Evolutionary conservation across 2,797 vertebrate genomes (phyloP).

Genomic region (Sardinella longiceps): DNA sequence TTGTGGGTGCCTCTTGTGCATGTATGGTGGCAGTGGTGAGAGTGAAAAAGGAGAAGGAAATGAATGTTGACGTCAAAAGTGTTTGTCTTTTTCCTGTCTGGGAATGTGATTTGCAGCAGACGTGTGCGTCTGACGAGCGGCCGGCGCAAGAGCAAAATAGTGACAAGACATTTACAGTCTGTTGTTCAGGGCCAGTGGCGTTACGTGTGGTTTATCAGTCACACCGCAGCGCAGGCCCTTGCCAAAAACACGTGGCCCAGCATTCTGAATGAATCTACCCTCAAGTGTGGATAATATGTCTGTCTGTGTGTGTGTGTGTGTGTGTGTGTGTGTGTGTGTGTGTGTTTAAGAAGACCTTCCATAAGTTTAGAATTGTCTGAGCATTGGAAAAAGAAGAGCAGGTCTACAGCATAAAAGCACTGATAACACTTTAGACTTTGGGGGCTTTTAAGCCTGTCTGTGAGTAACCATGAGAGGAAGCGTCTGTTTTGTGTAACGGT

Average conservation of each 20-base stretch:
- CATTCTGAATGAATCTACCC: background rate
- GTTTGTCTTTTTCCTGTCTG: background rate
- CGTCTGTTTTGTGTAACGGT: background rate
- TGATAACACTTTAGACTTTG: background rate
- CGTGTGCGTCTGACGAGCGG: background rate
- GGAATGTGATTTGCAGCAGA: background rate
- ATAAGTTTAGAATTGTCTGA: background rate
- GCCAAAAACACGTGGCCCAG: background rate
- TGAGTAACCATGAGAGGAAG: background rate
- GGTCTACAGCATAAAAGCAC: background rate
- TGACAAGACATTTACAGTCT: background rate
- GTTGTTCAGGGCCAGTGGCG: background rate
- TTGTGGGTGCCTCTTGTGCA: background rate
- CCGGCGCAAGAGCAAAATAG: background rate
- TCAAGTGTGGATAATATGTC: too few species aligned
- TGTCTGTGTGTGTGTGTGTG: background rate
- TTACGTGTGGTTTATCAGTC: background rate
- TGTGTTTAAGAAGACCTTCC: background rate
- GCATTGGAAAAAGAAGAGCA: background rate
- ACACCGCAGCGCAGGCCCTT: background rate
- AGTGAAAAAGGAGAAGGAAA: background rate
- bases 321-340: background rate
- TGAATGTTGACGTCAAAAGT: slow-evolving; percentile 12
- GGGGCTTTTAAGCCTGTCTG: background rate
- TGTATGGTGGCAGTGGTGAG: too few species aligned